phyloP scores from a whole-genome alignment of 2,113 vertebrate species.

The Toxostoma redivivum region DNA sequence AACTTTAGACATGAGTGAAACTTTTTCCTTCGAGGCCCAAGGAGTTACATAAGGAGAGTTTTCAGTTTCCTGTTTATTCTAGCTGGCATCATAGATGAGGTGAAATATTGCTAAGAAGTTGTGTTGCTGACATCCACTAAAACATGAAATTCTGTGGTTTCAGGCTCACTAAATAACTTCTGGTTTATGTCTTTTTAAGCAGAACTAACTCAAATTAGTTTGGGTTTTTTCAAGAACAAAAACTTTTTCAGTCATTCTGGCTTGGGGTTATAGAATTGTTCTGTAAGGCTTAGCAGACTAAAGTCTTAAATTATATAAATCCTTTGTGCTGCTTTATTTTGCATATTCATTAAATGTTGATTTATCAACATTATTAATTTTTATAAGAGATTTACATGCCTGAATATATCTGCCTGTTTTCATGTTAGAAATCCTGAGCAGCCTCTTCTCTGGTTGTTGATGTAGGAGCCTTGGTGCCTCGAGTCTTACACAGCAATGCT shows the following conservation, averaged over 20 bases:
- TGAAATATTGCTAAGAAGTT: background rate
- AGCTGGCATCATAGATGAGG: background rate
- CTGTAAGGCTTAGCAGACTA: background rate
- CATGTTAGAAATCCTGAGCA: background rate
- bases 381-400: background rate
- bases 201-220: background rate
- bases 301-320: background rate
- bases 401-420: background rate
- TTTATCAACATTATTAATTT: background rate
- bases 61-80: background rate
- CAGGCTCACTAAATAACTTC: background rate
- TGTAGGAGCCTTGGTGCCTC: background rate
- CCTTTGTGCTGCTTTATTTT: background rate
- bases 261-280: background rate
- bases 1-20: background rate
- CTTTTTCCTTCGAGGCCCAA: background rate
- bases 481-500: background rate
- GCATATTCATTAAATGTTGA: background rate
- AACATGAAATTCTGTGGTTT: background rate
- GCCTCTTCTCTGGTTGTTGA: background rate
- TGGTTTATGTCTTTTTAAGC: background rate
- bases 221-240: background rate
- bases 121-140: background rate
- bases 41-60: background rate
- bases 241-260: background rate